Conservation (phyloP, 2,113 vertebrate species). For the Podarcis muralis region DNA sequence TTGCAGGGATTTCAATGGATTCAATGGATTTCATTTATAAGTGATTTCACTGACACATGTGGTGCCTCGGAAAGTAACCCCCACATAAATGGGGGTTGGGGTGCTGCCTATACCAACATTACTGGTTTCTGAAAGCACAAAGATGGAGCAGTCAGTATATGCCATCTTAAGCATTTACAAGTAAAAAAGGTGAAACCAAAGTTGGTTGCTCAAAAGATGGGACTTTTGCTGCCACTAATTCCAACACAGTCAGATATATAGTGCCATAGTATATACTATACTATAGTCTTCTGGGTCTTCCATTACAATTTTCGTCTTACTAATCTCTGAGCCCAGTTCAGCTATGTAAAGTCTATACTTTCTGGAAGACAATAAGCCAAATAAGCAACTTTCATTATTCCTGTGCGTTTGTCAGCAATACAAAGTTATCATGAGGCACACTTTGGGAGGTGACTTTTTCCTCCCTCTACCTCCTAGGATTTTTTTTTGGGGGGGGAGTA, state of each 20-base stretch:
- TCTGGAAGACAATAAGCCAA: neutral
- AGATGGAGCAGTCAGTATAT: neutral
- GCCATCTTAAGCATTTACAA: neutral
- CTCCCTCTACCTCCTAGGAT: neutral
- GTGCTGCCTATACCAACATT: too few species aligned
- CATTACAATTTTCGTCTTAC: neutral
- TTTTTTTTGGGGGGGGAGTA: neutral
- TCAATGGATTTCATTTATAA: too few species aligned
- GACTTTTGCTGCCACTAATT: neutral
- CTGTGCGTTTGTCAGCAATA: neutral
- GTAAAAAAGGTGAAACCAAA: neutral
- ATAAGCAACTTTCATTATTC: neutral
- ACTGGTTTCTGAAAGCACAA: neutral
- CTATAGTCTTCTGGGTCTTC: neutral
- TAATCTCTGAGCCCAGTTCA: neutral
- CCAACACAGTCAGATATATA: neutral
- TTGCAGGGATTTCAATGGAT: too few species aligned
- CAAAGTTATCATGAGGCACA: neutral
- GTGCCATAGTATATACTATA: neutral
- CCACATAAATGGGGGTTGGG: too few species aligned
- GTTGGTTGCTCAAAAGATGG: too few species aligned
- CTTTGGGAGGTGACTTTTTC: neutral
- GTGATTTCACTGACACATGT: neutral
- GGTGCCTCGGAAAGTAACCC: too few species aligned
- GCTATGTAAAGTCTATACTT: neutral